These are phyloP conservation scores for Ceratina calcarata DNA, from an alignment of 1,140 invertebrate species.

Conservation along the genomic window DNA sequence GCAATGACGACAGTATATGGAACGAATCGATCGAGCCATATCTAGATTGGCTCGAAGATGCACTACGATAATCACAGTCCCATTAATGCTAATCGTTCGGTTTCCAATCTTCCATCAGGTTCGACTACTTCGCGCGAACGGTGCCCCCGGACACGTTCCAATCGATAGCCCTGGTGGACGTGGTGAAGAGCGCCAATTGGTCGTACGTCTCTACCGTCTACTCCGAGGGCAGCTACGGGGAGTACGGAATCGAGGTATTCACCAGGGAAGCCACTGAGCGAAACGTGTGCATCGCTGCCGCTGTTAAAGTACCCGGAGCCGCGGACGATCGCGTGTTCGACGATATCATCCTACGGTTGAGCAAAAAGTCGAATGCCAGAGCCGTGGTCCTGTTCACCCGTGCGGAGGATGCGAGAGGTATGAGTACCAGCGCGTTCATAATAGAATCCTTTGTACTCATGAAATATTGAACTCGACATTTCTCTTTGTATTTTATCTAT, in stretches of 20 bases:
- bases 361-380: slow-evolving; percentile 83
- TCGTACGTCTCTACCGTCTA: slow-evolving; percentile 91
- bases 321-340: slow-evolving; percentile 83
- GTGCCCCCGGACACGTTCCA: slow-evolving; percentile 91
- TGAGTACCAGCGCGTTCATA: too few species aligned
- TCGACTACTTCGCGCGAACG: slow-evolving; percentile 89
- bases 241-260: slow-evolving; percentile 84
- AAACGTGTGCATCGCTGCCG: slow-evolving; percentile 88
- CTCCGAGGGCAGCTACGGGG: slow-evolving; percentile 86
- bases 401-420: slow-evolving; percentile 83
- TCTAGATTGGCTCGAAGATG: too few species aligned
- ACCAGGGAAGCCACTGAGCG: slow-evolving; percentile 84
- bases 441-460: too few species aligned
- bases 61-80: too few species aligned
- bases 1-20: too few species aligned
- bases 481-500: too few species aligned
- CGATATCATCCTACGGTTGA: slow-evolving; percentile 82
- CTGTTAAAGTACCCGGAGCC: slow-evolving; percentile 85
- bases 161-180: slow-evolving; percentile 87
- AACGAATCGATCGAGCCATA: too few species aligned
- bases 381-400: slow-evolving; percentile 87
- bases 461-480: too few species aligned
- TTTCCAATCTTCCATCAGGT: slow-evolving; percentile 67
- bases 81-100: too few species aligned
- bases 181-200: slow-evolving; percentile 89